These are phyloP conservation scores for Drosophila emarginata DNA, from an alignment of 2,888 invertebrate genomes.

Conservation along the genomic window DNA sequence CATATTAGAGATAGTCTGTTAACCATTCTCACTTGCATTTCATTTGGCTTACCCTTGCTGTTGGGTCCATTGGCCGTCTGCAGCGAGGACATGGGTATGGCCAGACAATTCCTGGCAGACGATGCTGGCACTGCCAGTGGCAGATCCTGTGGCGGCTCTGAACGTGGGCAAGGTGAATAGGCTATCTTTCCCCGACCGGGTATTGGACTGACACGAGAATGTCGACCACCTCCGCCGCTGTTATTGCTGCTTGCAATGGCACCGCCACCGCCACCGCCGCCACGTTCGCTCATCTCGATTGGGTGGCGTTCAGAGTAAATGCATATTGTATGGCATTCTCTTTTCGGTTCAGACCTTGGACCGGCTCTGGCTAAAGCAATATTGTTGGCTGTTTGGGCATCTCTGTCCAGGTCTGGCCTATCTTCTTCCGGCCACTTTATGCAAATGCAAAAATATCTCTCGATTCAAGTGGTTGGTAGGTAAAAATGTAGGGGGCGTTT, in stretches of 20 bases:
- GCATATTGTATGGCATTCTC: slow-evolving; percentile 30
- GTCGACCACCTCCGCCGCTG: slow-evolving; percentile 70
- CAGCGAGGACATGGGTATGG: slow-evolving; percentile 82
- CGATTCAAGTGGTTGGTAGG: neutral
- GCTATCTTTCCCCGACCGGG: slow-evolving; percentile 82
- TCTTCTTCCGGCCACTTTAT: slow-evolving; percentile 10
- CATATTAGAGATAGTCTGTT: neutral
- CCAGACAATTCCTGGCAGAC: slow-evolving; percentile 79
- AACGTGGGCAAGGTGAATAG: slow-evolving; percentile 82
- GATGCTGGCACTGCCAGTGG: slow-evolving; percentile 58
- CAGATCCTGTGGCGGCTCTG: slow-evolving; percentile 81
- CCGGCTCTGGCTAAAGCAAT: slow-evolving; percentile 3
- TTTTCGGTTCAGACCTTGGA: neutral
- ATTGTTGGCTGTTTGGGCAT: slow-evolving; percentile 6
- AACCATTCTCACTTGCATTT: slow-evolving; percentile 21
- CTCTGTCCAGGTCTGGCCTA: neutral
- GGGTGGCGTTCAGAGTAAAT: slow-evolving; percentile 22
- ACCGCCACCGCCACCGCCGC: slow-evolving; percentile 50
- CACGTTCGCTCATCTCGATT: slow-evolving; percentile 66
- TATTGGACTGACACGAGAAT: slow-evolving; percentile 82
- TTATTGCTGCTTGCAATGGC: slow-evolving; percentile 29
- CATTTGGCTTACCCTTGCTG: slow-evolving; percentile 66
- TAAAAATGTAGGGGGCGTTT: neutral
- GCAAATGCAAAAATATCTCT: slow-evolving; percentile 9
- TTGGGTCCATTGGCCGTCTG: slow-evolving; percentile 76